Evolutionary conservation across 1,140 invertebrate genomes (phyloP).

Genomic region (Cecropterus lyciades): DNA sequence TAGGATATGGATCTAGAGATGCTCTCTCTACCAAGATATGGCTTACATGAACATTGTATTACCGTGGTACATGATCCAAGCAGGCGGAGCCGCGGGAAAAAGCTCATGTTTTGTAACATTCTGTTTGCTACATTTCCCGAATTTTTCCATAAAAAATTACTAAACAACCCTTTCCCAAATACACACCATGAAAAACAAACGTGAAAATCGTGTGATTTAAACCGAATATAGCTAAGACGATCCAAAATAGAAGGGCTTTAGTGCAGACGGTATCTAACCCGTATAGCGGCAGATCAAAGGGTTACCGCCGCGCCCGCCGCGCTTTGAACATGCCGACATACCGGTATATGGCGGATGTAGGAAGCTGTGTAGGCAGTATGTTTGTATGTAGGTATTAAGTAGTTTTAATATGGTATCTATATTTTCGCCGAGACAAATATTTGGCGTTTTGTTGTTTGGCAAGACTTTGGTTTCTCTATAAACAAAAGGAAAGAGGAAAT

Average conservation of each 20-base stretch:
- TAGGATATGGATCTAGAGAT: no score
- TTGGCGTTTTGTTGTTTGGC: constrained; percentile 4
- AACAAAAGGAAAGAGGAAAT: no score
- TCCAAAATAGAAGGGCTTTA: constrained; percentile 56
- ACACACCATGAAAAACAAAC: neutral
- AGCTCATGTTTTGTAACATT: no score
- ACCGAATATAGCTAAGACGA: constrained; percentile 19
- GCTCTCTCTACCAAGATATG: no score
- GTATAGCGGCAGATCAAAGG: constrained; percentile 57
- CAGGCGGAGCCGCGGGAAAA: no score
- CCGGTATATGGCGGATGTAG: constrained; percentile 22
- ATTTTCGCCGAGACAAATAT: constrained; percentile 4
- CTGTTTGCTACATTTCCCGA: no score
- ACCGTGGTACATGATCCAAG: no score
- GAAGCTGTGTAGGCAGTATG: constrained; percentile 23
- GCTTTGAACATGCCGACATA: constrained; percentile 54
- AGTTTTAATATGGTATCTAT: constrained; percentile 21
- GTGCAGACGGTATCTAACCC: constrained; percentile 48
- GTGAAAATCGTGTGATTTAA: constrained; percentile 15
- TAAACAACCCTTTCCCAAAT: neutral
- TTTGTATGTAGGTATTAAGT: constrained; percentile 29
- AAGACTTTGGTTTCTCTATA: no score
- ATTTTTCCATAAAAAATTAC: neutral
- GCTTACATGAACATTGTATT: no score
- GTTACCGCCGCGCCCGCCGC: constrained; percentile 45